Base-by-base conservation (phyloP, 1,140 invertebrate genomes). In the Mycetomoellerius zeteki region DNA sequence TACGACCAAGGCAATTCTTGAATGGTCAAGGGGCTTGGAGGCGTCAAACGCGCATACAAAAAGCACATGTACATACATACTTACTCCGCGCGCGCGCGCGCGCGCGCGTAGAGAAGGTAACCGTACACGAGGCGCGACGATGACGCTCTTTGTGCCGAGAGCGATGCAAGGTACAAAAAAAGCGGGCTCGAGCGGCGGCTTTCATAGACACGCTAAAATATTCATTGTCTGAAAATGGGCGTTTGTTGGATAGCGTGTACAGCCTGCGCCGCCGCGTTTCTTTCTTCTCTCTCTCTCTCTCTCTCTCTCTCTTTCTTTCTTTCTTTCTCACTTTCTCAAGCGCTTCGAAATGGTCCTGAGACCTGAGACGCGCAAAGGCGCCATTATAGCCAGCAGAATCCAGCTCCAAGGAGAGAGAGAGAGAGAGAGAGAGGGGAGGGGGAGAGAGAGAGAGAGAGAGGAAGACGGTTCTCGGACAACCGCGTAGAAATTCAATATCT, bases 161-260 rank as follows among this genome's bases (percentile, higher is more conserved):
- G 54, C 62, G 30, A 33, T 19, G 37, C 69, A 54, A 82, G 21
- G 69, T 72, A 71, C 43, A 82, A 90, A 91, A 90, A 89, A 77
- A 69, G 27, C 33, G 58, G 43, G 80, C 85, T 91, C 85, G 78
- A 89, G 76, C 86, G 60, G 84, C 52, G 33, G 90, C 88, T 91
- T 90, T 90, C 88, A 88, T 87, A 86, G 82, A 84, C 54, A 64
- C 82, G 60, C 88, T 92, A 93, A 93, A 93, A 93, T 91, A 93
- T 93, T 93, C 92, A 93, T 93, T 92, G 90, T 93, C 89, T 92
- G 86, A 91, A 92, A 92, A 92, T 92, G 90, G 91, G 91, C 85
- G 90, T 92, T 92, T 92, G 91, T 92, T 87, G 86, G 80, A 88
- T 88, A 84, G 37, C 65, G 82, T 85, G 80, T 91, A 88, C 86